Evolutionary conservation across 1,140 invertebrate genomes (phyloP), one percentile per base, ranked within the genome.

Genomic region (Pseudomyrmex pallidus): DNA sequence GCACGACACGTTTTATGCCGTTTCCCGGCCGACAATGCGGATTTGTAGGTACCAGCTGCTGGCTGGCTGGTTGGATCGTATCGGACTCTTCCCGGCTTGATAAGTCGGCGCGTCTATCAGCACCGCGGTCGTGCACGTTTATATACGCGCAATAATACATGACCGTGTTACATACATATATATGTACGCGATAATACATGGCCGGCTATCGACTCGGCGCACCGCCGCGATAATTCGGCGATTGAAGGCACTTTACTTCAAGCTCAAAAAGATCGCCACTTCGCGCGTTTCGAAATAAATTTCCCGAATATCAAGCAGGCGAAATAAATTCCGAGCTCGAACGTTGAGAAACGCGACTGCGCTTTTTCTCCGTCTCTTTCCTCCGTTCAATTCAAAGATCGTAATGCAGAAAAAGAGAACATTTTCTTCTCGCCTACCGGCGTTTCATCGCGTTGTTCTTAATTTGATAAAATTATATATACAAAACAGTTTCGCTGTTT

Each of bases 31-130:
- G 66, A 78, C 76, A 59, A 78, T 59, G 44, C 66, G 66, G 66
- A 80, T 70, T 61, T 80, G 54, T 48, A 50, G 66, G 66, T 50
- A 72, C 44, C 70, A 54, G 17, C 52, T 50, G 17, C 52, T 50
- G 46, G 46, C 59, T 61, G 25, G 54, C 20, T 35, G 66, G 17
- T 9, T 13, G 74, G 44, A 78, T 68, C 54, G 54, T 67, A 77
- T 77, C 64, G 76, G 52, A 78, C 66, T 57, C 52, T 59, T 70
- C 64, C 52, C 25, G 76, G 54, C 22, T 48, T 44, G 64, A 68
- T 70, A 78, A 70, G 64, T 25, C 63, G 35, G 52, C 35, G 52
- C 52, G 64, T 78, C 76, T 70, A 48, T 80, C 76, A 20, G 56
- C n/a, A 61, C 9, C n/a, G 62, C 48, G 54, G 10, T 44, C 17